Evolutionary conservation across 2,797 vertebrate genomes (phyloP), one percentile per base, ranked within the genome.

Genomic region (Dendrocincla fuliginosa): DNA sequence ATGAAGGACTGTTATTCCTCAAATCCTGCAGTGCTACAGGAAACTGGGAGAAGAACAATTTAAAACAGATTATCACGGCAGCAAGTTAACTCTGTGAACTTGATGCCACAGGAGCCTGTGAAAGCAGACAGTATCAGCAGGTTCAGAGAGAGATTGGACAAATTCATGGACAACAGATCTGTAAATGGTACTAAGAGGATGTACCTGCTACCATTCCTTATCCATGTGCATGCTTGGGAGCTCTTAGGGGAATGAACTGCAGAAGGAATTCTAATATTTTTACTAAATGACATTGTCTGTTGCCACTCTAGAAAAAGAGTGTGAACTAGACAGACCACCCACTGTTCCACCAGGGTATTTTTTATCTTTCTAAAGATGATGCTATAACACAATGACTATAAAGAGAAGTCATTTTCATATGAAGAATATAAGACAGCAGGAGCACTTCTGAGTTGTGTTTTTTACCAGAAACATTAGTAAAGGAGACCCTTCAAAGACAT

Each of bases 31-130:
- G 55, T 68, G 80, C 89, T 75, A 53, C 33, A 80, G 87, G 84
- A 92, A 92, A 71, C 49, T 37, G 39, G 61, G 52, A 89, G 86
- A 94, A 91, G 84, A 93, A 91, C 83, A 88, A 84, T 95, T 94
- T 91, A 68, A 90, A 95, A 86, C 87, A 92, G 87, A 91, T 93
- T 90, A 96, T 74, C 91, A 61, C 10, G 0, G 82, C 69, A 88
- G 37, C 0, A 6, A 94, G 82, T 84, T 93, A 94, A 78, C 85
- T 96, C 68, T 90, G 50, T 97, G 93, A 95, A 90, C 85, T 61
- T 86, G 50, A 71, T 93, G 87, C 84, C 73, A 90, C 28, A 75
- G 87, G 46, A 94, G 69, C 39, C 69, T 84, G 37, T 75, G 76
- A 89, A 93, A 84, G 83, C 50, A 91, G 69, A 73, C 61, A 78